These are phyloP conservation scores for Eupithecia tripunctaria DNA, from an alignment of 2,888 invertebrate genomes.

Conservation along the genomic window DNA sequence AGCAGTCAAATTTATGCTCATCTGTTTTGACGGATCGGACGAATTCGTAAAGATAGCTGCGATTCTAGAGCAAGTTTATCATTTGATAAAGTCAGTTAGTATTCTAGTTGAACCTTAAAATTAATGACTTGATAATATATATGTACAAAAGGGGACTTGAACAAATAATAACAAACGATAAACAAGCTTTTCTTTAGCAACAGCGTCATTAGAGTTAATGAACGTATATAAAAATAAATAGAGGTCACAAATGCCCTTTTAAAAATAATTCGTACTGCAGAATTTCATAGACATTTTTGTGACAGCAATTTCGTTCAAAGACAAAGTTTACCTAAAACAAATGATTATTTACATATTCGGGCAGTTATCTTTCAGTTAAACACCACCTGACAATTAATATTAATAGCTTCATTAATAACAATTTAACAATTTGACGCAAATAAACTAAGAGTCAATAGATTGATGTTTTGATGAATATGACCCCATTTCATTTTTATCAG, in stretches of 20 bases:
- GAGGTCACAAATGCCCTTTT: not conserved
- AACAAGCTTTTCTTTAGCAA: not conserved
- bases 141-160: not conserved
- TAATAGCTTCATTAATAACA: not conserved
- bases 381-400: not conserved
- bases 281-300: not conserved
- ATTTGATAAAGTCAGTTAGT: not conserved
- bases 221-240: not conserved
- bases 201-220: not conserved
- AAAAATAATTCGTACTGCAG: not conserved
- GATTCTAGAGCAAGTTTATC: not conserved
- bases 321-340: not conserved
- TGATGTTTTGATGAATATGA: slow-evolving; percentile 16
- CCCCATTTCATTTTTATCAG: slow-evolving; percentile 17
- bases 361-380: not conserved
- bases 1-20: not conserved
- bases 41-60: not conserved
- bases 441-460: slow-evolving; percentile 7
- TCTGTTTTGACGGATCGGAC: not conserved
- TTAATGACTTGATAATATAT: not conserved
- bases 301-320: not conserved
- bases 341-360: not conserved
- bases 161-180: not conserved
- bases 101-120: not conserved
- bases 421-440: not conserved